These are phyloP conservation scores for Peromyscus maniculatus DNA, from an alignment of 2,113 vertebrate species.

Conservation along the genomic window DNA sequence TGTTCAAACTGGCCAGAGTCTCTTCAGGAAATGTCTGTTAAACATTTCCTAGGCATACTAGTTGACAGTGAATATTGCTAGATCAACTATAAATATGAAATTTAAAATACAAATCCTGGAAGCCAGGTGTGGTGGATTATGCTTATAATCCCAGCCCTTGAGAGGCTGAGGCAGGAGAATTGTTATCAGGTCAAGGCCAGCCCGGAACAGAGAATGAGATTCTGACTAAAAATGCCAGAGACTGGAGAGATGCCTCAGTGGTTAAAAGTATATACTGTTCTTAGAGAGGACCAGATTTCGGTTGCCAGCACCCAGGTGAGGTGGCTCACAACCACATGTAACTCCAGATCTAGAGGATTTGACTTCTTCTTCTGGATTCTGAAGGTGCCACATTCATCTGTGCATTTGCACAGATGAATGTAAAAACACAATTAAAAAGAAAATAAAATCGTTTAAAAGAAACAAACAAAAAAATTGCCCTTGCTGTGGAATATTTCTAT, in stretches of 20 bases:
- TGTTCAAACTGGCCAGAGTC: background rate
- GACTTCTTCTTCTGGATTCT: no score
- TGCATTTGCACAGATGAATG: no score
- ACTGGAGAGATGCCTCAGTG: background rate
- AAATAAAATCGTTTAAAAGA: background rate
- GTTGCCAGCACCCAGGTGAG: background rate
- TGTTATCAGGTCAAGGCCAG: background rate
- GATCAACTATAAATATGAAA: background rate
- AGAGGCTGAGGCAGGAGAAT: background rate
- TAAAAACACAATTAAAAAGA: background rate
- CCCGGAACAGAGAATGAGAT: background rate
- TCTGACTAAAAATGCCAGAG: background rate
- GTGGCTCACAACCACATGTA: background rate
- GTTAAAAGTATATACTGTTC: no score
- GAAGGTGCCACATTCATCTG: background rate
- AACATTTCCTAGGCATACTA: background rate
- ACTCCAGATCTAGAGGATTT: background rate
- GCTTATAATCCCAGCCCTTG: background rate
- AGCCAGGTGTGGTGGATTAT: background rate
- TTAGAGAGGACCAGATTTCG: background rate
- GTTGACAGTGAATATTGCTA: background rate
- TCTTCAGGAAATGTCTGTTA: background rate
- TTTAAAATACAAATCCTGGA: background rate
- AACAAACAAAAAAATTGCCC: background rate
- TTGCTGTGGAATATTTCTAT: background rate